phyloP scores from a whole-genome alignment of 2,797 vertebrate species.

The Myotis myotis region DNA sequence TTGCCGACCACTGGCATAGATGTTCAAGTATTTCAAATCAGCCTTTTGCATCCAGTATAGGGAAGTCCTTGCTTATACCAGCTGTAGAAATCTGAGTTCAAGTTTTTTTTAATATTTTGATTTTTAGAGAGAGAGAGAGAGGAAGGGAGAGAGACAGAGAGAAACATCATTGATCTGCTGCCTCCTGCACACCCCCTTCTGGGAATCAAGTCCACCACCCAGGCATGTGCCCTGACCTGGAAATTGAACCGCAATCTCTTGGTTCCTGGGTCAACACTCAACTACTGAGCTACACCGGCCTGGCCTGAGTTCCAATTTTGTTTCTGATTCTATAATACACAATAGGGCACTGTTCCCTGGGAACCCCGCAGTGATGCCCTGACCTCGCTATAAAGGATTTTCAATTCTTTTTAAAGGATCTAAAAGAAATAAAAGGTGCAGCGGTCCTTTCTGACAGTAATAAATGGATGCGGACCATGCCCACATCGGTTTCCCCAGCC shows the following conservation, averaged over 20 bases:
- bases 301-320: not conserved
- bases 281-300: no score
- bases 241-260: no score
- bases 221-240: no score
- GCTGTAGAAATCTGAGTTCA: not conserved
- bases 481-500: fast-evolving
- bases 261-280: no score
- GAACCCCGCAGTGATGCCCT: not conserved
- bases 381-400: not conserved
- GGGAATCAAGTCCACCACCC: no score
- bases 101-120: no score
- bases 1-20: not conserved
- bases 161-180: no score
- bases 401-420: not conserved
- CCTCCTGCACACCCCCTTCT: no score
- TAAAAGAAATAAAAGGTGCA: not conserved
- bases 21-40: not conserved
- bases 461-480: not conserved
- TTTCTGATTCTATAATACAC: not conserved
- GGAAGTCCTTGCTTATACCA: not conserved
- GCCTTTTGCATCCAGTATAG: not conserved
- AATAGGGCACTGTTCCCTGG: not conserved
- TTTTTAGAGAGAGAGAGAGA: no score
- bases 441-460: slow-evolving; percentile 8
- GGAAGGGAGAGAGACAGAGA: no score